Conservation (phyloP, 2,113 vertebrate species). For the Passer domesticus region DNA sequence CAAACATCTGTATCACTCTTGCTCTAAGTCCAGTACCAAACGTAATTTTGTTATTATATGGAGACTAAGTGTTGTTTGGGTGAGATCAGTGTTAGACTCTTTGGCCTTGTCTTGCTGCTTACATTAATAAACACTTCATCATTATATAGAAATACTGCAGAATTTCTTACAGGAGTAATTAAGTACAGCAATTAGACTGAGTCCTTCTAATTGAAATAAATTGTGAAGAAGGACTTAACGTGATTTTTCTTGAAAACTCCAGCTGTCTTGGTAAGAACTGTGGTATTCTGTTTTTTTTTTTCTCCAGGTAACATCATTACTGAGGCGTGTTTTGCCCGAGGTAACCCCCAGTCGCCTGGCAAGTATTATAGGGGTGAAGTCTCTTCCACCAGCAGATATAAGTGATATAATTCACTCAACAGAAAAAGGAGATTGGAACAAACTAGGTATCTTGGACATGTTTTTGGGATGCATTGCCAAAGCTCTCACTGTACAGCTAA, state of each 20-base stretch:
- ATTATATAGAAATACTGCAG: not conserved
- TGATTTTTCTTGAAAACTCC: not conserved
- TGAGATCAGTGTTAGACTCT: not conserved
- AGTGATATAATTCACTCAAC: constrained; percentile 99
- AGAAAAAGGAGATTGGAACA: constrained; percentile 98
- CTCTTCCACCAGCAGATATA: constrained; percentile 96
- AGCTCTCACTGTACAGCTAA: constrained; percentile 97
- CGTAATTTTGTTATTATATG: not conserved
- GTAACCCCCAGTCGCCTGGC: constrained; percentile 93
- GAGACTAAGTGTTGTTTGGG: not conserved
- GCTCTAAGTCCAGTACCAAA: not conserved
- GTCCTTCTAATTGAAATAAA: not conserved
- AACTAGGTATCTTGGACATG: constrained; percentile 96
- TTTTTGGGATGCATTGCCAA: constrained; percentile 98
- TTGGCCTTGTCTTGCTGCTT: not conserved
- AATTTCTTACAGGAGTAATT: not conserved
- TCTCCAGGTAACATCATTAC: constrained; percentile 90
- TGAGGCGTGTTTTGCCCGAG: constrained; percentile 93
- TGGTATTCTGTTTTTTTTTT: not conserved
- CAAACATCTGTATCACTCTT: not conserved
- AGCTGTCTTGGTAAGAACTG: not conserved
- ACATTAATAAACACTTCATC: not conserved
- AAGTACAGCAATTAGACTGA: not conserved
- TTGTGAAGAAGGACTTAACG: not conserved
- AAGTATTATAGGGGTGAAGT: constrained; percentile 96